Evolutionary conservation across 1,140 invertebrate species (phyloP), one percentile per base, ranked within the genome.

Genomic region (Aphaenogaster floridana): DNA sequence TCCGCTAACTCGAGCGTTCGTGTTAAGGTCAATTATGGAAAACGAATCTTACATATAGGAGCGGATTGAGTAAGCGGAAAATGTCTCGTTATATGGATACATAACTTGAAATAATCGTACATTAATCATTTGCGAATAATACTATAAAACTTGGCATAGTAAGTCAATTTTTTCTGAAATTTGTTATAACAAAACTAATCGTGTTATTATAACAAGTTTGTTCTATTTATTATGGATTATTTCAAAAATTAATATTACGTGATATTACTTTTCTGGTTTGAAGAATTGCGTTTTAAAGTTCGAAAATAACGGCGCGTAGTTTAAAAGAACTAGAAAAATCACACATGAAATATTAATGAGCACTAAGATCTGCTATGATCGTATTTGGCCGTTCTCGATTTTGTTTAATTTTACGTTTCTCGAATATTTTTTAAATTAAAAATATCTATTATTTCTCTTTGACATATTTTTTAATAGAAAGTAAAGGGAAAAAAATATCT

Each of bases 21-120:
- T 28, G n/a, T 69, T 15, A 69, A 42, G 15, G 28, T 88, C 76
- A 76, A 90, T 83, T 52, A 87, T 77, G 63, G 68, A 57, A 86
- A 92, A 85, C 34, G 36, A 91, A 92, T 54, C 48, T 68, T 80
- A 80, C 13, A 69, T 39, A 36, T 39, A 39, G 36, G n/a, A 13
- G 78, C 63, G 63, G 48, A 80, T 69, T 80, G 36, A 68, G 1
- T 11, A 45, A 42, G n/a, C 15, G 3, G 3, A 28, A 54, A 68
- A 68, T 57, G 61, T 36, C n/a, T 42, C 17, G 0, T 1, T 61
- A n/a, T 48, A 34, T 74, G 5, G 0, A 13, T 76, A 57, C 11
- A 39, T 54, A 50, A 54, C 11, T 34, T 54, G 50, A 36, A 52
- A 72, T n/a, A 39, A 52, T 36, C 11, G 7, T 21, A 28, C 5